Percentiles rank a stretch among this genome's conserved stretches.
Evolutionary conservation across 2,113 vertebrate species (phyloP).

Genomic region (Scopus umbretta): DNA sequence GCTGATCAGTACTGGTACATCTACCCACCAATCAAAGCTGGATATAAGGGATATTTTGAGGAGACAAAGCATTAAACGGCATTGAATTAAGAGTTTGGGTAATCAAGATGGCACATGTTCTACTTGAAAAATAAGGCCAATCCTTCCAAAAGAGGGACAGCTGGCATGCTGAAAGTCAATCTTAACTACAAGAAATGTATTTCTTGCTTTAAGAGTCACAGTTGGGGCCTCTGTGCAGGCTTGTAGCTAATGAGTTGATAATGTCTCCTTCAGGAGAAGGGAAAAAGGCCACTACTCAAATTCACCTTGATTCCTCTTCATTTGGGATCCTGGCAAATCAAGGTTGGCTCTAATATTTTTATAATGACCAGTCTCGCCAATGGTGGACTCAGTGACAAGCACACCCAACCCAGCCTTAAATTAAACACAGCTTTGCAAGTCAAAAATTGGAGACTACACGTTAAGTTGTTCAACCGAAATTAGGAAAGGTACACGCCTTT

Average conservation of each 20-base stretch:
- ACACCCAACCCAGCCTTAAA: background rate
- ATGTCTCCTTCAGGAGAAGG: constrained; percentile 58
- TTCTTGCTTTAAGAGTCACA: constrained; percentile 62
- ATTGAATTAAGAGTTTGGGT: constrained; percentile 60
- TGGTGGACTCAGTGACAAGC: background rate
- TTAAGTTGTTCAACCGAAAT: background rate
- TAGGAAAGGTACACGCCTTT: background rate
- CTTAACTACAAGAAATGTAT: constrained; percentile 53
- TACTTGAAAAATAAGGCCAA: constrained; percentile 63
- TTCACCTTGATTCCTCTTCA: constrained; percentile 41
- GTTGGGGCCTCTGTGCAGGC: constrained; percentile 48
- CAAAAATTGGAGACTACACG: background rate
- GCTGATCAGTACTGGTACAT: constrained; percentile 59
- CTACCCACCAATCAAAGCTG: constrained; percentile 64
- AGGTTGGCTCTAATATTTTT: background rate
- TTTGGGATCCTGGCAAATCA: constrained; percentile 45
- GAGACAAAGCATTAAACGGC: constrained; percentile 61
- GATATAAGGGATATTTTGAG: constrained; percentile 50
- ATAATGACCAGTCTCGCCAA: constrained; percentile 8
- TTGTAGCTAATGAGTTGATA: constrained; percentile 63
- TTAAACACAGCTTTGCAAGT: background rate
- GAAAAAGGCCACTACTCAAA: constrained; percentile 63
- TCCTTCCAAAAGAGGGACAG: constrained; percentile 63
- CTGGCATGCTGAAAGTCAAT: constrained; percentile 62
- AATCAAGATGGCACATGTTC: constrained; percentile 65